Evolutionary conservation across 1,140 invertebrate species (phyloP).

Genomic region (Ceratoteleas bidentatus): DNA sequence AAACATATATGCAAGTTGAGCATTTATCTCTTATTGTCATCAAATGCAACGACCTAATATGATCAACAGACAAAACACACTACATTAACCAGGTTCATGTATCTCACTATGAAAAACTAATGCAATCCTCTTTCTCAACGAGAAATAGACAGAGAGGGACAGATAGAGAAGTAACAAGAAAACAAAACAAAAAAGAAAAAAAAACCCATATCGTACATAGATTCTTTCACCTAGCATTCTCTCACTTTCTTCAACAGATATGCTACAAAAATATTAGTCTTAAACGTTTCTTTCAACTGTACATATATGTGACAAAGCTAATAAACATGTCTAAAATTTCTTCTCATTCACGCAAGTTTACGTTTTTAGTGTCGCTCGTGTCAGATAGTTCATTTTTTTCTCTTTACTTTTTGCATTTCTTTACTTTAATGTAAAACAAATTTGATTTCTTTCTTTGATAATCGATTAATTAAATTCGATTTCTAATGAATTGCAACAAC

Average conservation of each 20-base stretch:
- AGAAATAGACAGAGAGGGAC: constrained; percentile 11
- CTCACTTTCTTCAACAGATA: constrained; percentile 44
- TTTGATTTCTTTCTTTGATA: too few species aligned
- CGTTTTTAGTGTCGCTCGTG: constrained; percentile 65
- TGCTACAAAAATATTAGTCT: constrained; percentile 21
- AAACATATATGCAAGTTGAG: too few species aligned
- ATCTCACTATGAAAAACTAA: constrained; percentile 5
- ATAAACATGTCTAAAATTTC: background rate
- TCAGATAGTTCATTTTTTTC: constrained; percentile 16
- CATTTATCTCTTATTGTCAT: too few species aligned
- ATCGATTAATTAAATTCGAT: too few species aligned
- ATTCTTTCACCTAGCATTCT: constrained; percentile 57
- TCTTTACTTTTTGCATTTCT: constrained; percentile 1
- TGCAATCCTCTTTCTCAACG: constrained; percentile 29
- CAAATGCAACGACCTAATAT: too few species aligned
- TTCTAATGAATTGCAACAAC: too few species aligned
- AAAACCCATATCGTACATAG: constrained; percentile 35
- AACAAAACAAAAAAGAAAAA: constrained; percentile 27
- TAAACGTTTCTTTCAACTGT: background rate
- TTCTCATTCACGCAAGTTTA: constrained; percentile 59
- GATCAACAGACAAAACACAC: constrained; percentile 44
- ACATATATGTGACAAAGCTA: constrained; percentile 21
- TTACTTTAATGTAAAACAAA: too few species aligned
- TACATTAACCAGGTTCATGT: constrained; percentile 26
- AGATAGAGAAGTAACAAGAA: too few species aligned